These are phyloP conservation scores for Sylvia atricapilla DNA, from an alignment of 2,113 vertebrate genomes.

Conservation along the genomic window DNA sequence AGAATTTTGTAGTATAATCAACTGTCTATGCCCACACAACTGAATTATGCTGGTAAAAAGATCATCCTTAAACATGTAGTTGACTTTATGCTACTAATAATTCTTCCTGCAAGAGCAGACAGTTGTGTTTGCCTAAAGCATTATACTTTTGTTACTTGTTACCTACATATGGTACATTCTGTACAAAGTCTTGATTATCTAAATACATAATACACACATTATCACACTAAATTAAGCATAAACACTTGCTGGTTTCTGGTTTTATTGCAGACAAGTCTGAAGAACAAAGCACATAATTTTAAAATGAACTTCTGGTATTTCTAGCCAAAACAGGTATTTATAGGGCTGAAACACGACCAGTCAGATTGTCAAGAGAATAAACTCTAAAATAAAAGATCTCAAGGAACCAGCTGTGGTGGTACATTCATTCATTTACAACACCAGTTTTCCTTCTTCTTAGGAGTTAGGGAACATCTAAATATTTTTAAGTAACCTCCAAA, in stretches of 20 bases:
- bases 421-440: background rate
- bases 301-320: background rate
- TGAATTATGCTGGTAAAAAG: background rate
- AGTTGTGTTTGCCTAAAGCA: background rate
- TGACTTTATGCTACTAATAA: background rate
- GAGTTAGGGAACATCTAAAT: background rate
- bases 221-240: background rate
- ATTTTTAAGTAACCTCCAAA: background rate
- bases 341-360: background rate
- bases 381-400: background rate
- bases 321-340: background rate
- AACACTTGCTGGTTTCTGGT: background rate
- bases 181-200: background rate
- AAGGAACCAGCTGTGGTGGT: background rate
- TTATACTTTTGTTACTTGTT: background rate
- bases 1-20: background rate
- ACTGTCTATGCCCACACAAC: background rate
- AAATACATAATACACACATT: background rate
- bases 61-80: background rate
- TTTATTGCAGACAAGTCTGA: background rate
- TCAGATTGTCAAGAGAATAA: background rate
- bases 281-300: background rate
- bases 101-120: background rate
- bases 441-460: background rate
- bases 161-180: background rate